Conservation (phyloP, 2,797 vertebrate species). For the Galagoides demidoff region DNA sequence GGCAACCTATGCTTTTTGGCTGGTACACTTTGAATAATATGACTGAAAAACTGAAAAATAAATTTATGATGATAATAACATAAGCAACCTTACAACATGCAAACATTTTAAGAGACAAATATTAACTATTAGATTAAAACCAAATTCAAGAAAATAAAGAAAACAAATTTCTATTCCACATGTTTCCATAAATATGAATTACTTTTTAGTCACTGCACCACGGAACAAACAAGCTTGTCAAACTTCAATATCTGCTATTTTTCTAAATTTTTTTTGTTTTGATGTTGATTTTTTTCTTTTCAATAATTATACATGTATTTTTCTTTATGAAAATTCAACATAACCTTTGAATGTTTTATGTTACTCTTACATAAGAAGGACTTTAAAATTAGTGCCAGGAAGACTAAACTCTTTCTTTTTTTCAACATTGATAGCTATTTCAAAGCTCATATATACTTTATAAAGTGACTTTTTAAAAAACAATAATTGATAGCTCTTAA, state of each 20-base stretch:
- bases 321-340: not conserved
- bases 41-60: not conserved
- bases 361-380: not conserved
- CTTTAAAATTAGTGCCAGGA: not conserved
- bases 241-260: not conserved
- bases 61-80: not conserved
- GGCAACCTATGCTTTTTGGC: not conserved
- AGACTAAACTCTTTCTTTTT: not conserved
- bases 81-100: not conserved
- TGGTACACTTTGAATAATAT: not conserved
- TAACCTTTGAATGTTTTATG: not conserved
- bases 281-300: not conserved
- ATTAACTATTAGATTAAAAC: not conserved
- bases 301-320: not conserved
- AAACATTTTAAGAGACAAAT: conserved; percentile 15
- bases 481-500: not conserved
- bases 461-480: conserved; percentile 20
- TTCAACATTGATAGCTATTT: not conserved
- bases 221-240: not conserved
- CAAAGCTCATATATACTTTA: not conserved
- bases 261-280: not conserved
- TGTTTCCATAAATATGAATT: not conserved
- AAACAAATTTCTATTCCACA: not conserved
- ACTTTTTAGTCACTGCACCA: not conserved
- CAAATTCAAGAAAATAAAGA: conserved; percentile 18